These are phyloP conservation scores for Griposia aprilina DNA, from an alignment of 2,888 invertebrate species.

Conservation along the genomic window DNA sequence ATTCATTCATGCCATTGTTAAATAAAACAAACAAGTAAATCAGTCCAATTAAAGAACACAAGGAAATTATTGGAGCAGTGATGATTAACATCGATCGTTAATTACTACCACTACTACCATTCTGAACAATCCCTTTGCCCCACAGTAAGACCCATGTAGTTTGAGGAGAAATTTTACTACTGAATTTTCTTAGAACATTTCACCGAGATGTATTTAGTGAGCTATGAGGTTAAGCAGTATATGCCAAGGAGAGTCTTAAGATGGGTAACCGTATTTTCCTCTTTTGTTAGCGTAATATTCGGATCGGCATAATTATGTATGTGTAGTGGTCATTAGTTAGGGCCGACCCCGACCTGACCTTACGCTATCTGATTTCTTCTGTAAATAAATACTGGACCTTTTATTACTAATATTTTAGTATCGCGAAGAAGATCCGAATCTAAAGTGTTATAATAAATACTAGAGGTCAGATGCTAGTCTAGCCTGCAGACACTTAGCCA, in stretches of 20 bases:
- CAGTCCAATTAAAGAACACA: slow-evolving; percentile 52
- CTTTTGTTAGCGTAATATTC: not conserved
- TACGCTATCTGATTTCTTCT: not conserved
- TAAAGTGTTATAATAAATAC: not conserved
- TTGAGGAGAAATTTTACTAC: slow-evolving; percentile 17
- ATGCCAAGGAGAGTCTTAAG: too few relatives aligned
- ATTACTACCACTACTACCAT: slow-evolving; percentile 65
- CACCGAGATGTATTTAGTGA: not conserved
- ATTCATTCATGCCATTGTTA: not conserved
- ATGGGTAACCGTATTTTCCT: not conserved
- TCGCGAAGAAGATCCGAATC: not conserved
- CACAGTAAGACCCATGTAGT: slow-evolving; percentile 22
- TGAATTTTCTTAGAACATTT: slow-evolving; percentile 27
- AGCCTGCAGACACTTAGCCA: slow-evolving; percentile 16
- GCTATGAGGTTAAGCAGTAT: not conserved
- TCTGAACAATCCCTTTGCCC: slow-evolving; percentile 32
- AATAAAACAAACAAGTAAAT: slow-evolving; percentile 42
- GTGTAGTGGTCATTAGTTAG: not conserved
- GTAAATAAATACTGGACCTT: not conserved
- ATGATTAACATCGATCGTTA: slow-evolving; percentile 59
- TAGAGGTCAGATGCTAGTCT: not conserved
- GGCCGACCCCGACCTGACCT: not conserved
- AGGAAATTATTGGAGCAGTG: slow-evolving; percentile 60
- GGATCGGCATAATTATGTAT: not conserved
- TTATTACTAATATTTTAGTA: not conserved